Conservation (phyloP, 2,797 vertebrate species). For the Acipenser ruthenus region DNA sequence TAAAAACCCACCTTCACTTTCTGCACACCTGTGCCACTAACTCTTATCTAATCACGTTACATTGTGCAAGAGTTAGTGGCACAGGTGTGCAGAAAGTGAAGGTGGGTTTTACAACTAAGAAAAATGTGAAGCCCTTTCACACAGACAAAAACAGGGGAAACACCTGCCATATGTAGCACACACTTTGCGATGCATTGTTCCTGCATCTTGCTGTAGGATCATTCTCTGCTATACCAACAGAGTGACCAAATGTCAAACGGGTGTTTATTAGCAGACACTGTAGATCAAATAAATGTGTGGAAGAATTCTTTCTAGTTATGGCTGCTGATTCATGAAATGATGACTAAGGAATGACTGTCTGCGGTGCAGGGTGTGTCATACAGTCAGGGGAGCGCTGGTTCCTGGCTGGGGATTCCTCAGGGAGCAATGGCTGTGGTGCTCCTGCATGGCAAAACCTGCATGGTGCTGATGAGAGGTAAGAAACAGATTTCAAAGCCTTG, state of each 20-base stretch:
- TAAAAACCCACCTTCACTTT: too few species aligned
- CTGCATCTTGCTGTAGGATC: slow-evolving; percentile 3
- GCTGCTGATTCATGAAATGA: too few species aligned
- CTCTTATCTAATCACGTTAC: too few species aligned
- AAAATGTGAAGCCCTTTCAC: slow-evolving; percentile 59
- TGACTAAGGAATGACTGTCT: neutral
- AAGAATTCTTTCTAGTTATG: neutral
- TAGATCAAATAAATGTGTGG: slow-evolving; percentile 3
- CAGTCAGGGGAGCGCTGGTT: neutral
- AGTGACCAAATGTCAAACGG: too few species aligned
- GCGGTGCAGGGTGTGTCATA: neutral
- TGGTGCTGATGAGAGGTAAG: slow-evolving; percentile 5
- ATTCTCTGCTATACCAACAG: neutral
- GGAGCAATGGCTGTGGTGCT: neutral
- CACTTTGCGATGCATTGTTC: neutral
- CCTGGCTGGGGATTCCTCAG: neutral
- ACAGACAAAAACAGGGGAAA: neutral
- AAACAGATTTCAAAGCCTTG: too few species aligned
- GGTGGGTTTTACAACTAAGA: too few species aligned
- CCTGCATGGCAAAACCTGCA: neutral
- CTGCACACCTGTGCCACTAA: too few species aligned
- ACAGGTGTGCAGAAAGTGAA: too few species aligned
- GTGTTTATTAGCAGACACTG: neutral
- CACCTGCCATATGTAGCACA: neutral
- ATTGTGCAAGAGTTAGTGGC: too few species aligned